Evolutionary conservation across 2,888 invertebrate genomes (phyloP), one percentile per base, ranked within the genome.

Genomic region (Amiota mariae): DNA sequence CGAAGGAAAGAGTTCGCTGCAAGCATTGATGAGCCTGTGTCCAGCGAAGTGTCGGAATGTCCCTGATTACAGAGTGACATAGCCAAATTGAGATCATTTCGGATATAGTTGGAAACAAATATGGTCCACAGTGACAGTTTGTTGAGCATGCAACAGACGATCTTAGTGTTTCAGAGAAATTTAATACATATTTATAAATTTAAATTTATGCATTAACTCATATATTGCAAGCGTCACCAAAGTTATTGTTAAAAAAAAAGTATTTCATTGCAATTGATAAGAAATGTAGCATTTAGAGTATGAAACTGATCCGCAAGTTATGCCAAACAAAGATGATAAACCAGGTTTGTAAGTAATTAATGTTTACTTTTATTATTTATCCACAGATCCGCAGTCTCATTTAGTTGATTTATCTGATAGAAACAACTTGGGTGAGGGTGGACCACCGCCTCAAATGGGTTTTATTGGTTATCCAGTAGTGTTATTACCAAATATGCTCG

Each of bases 1-100:
- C 98, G 98, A 90, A 97, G 98, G 96, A 98, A 98, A 92, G 97
- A 93, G 88, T 91, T 99, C 12, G 99, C 99, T 87, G 97, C 97
- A 79, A 98, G 99, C 0, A 92, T 99, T 13, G 95, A 97, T 2
- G 99, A 99, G 90, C 95, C 99, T 1, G 96, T 99, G 75, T 96
- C 98, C 1, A 98, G 95, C 82, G 91, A 90, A 9, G 90, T 99
- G 76, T 99, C 99, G 99, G 97, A 97, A 1, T 95, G 98, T 12
- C 98, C 99, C 0, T 92, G 99, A 67, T 92, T 99, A 85, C 96
- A 95, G 85, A 94, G 95, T 54, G 97, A 97, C 90, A 92, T 96
- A 51, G 93, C 94, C 90, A 94, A 94, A 88, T 89, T 94, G 2
- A 94, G 90, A 91, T 96, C 0, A 95, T 99, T 82, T 93, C 96